Conservation (phyloP, 1,140 invertebrate species). For the Trichonephila inaurata region DNA sequence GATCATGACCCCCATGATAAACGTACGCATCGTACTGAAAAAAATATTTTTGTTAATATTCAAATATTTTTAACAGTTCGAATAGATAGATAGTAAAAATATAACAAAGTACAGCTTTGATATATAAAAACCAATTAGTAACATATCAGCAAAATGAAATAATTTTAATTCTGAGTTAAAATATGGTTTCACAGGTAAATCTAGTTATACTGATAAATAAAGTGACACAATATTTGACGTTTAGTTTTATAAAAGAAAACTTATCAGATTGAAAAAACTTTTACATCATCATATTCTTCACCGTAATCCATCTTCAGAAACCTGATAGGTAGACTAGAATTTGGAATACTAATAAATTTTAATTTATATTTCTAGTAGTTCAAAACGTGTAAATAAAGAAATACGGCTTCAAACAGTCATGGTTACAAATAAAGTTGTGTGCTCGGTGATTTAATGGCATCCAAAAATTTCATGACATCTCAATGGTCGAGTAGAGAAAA, state of each 20-base stretch:
- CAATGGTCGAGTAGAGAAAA: no score
- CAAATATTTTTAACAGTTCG: not conserved
- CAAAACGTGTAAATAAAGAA: not conserved
- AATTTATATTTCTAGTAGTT: not conserved
- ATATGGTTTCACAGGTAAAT: not conserved
- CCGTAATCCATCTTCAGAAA: not conserved
- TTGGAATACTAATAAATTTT: not conserved
- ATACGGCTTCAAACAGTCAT: not conserved
- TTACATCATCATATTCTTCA: constrained; percentile 1
- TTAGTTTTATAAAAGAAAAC: not conserved
- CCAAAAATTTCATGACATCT: no score
- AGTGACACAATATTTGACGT: not conserved
- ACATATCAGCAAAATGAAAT: not conserved
- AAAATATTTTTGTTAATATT: not conserved
- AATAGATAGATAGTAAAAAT: not conserved
- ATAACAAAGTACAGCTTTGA: not conserved
- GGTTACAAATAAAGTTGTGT: not conserved
- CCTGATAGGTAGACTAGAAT: not conserved
- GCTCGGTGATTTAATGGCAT: no score
- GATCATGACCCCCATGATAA: constrained; percentile 28
- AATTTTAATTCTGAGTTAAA: not conserved
- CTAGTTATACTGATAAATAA: not conserved
- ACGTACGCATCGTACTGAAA: constrained; percentile 50
- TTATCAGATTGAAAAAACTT: not conserved
- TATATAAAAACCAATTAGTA: not conserved